These are phyloP conservation scores for Mythimna ferrago DNA, from an alignment of 2,888 invertebrate genomes.

Conservation along the genomic window DNA sequence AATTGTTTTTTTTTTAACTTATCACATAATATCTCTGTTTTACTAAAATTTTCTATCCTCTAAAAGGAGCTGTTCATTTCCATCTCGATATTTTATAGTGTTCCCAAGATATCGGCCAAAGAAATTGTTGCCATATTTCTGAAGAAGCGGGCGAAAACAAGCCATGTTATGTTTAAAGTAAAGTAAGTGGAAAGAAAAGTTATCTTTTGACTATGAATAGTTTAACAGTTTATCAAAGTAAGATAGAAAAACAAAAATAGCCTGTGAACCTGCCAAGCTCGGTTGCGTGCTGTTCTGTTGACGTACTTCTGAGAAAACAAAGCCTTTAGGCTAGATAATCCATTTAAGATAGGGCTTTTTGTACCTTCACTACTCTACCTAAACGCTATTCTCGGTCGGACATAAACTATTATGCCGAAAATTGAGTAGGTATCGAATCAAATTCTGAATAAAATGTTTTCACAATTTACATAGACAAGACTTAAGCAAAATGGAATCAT, in stretches of 20 bases:
- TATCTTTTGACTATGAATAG: conserved; percentile 32
- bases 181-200: conserved; percentile 27
- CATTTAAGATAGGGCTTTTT: not conserved
- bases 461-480: too few relatives aligned
- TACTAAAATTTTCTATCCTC: conserved; percentile 6
- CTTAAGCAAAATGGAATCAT: too few relatives aligned
- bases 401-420: not conserved
- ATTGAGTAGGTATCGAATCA: not conserved
- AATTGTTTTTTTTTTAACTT: conserved; percentile 37
- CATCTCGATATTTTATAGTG: conserved; percentile 49
- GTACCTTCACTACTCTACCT: too few relatives aligned
- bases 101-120: conserved; percentile 39
- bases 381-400: not conserved
- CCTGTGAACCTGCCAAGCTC: not conserved
- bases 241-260: conserved; percentile 15
- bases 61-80: conserved; percentile 38
- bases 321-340: not conserved
- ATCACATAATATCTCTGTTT: conserved; percentile 8
- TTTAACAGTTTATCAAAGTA: conserved; percentile 29
- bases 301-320: not conserved
- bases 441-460: too few relatives aligned
- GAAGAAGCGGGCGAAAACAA: conserved; percentile 15
- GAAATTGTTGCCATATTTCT: conserved; percentile 33
- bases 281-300: not conserved
- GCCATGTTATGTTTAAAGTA: conserved; percentile 33